A percentile compares a stretch with the other conserved stretches of the same genome.
Evolutionary conservation across 2,797 vertebrate species (phyloP).

Genomic region (Hippocampus kuda): DNA sequence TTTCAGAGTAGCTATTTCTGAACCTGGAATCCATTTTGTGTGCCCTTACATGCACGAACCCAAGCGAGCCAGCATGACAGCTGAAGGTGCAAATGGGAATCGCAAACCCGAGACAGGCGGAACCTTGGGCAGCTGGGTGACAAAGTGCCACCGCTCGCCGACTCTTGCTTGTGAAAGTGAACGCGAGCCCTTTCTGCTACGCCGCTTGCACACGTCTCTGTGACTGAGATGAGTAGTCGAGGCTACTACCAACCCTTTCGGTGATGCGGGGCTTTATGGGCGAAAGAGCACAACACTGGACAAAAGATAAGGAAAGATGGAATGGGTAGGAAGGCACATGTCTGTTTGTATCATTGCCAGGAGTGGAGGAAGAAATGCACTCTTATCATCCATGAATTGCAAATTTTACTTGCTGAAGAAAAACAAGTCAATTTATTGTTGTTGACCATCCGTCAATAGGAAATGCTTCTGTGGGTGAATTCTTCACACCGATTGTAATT

Average conservation of each 20-base stretch:
- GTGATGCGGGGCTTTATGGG: no score
- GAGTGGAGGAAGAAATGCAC: no score
- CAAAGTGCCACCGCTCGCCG: background rate
- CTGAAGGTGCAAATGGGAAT: slow-evolving; percentile 3
- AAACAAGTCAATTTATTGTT: background rate
- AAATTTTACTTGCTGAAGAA: background rate
- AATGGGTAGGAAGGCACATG: no score
- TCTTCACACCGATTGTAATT: background rate
- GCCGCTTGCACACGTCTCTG: background rate
- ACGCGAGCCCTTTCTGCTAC: background rate
- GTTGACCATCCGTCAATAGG: background rate
- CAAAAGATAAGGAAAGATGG: no score
- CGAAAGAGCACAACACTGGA: no score
- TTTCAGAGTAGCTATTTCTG: background rate
- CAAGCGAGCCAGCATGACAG: background rate
- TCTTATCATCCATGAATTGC: no score
- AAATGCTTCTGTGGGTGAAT: background rate
- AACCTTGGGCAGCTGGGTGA: background rate
- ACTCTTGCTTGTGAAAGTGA: background rate
- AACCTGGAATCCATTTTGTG: background rate
- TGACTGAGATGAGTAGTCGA: background rate
- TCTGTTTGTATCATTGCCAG: no score
- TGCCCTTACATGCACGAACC: background rate
- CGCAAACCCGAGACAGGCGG: background rate
- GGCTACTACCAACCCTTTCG: no score